Conservation (phyloP, 2,888 invertebrate species). For the Nemotelus pantherinus region DNA sequence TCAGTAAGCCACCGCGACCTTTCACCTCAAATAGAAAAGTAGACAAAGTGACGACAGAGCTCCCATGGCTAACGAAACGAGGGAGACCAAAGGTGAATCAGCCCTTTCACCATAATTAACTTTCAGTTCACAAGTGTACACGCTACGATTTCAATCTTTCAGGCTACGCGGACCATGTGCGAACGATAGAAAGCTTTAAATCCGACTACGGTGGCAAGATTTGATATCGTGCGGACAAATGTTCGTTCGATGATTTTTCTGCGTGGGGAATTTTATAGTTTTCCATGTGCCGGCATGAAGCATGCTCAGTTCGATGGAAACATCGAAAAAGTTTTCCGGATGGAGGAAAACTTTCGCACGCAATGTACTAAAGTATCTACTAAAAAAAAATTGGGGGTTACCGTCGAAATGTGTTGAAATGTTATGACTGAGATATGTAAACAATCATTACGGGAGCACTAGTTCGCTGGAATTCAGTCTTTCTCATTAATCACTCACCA, state of each 20-base stretch:
- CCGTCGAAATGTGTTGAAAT: background rate
- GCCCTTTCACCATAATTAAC: constrained; percentile 12
- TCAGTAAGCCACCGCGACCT: too few species aligned
- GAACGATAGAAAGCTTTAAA: constrained; percentile 49
- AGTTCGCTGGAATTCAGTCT: too few species aligned
- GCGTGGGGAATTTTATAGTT: constrained; percentile 9
- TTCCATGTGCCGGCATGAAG: constrained; percentile 24
- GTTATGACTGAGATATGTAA: too few species aligned
- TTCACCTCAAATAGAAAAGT: too few species aligned
- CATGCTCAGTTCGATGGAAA: constrained; percentile 33
- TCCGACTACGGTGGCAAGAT: constrained; percentile 39
- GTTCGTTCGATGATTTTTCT: constrained; percentile 26
- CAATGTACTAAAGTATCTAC: constrained; percentile 29
- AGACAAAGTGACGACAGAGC: background rate
- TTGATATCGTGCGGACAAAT: constrained; percentile 6
- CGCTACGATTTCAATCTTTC: constrained; percentile 40
- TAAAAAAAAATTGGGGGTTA: constrained; percentile 3
- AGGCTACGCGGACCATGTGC: constrained; percentile 40
- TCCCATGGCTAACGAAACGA: background rate
- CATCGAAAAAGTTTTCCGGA: constrained; percentile 24
- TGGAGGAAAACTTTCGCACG: constrained; percentile 20
- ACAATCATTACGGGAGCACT: too few species aligned
- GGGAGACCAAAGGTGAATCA: background rate
- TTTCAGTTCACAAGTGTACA: constrained; percentile 37
- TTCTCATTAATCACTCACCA: too few species aligned